Base-by-base conservation (phyloP, 92 coral and sea anemone genomes). In the Diadumene lineata region DNA sequence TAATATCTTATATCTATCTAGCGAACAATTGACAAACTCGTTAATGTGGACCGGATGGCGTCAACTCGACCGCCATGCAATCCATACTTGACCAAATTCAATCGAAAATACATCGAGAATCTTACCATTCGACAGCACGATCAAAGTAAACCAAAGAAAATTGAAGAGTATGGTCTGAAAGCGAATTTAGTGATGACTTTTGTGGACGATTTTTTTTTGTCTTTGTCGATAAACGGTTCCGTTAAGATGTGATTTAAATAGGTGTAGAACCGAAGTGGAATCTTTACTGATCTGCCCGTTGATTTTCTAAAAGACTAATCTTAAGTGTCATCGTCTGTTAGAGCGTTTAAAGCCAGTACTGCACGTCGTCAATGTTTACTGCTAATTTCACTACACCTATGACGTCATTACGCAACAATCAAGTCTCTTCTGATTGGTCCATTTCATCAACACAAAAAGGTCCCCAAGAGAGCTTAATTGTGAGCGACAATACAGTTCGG, bases 301-400 rank as follows among this genome's bases (percentile, higher is more conserved):
- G 18, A 31, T 8, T 50, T 33, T 30, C 17, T n/a, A 69, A 69
- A 19, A 32, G 15, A 72, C 48, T 60, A 57, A 72, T 72, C 77
- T 56, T 24, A 72, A 72, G 66, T 72, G 67, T 11, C 22, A 72
- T 72, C 66, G 65, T 32, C 66, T 70, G 60, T n/a, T 50, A 60
- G 30, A 7, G 50, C 60, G 32, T 50, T 29, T 21, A 56, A 72
- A 31, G 23, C 50, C 33, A 21, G 53, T 26, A 23, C 48, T 19
- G 77, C n/a, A 26, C 55, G 23, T n/a, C 50, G 53, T 11, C 18
- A 0, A 30, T 28, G 28, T 61, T 0, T 32, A 44, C 77, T 72
- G 66, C 77, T 57, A 72, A 72, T 72, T 72, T 72, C 24, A 38
- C 56, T 30, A 72, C 27, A 11, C 50, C 28, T 27, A 31, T 72